phyloP scores from a whole-genome alignment of 2,797 vertebrate species.

The Enteromius treurensis region DNA sequence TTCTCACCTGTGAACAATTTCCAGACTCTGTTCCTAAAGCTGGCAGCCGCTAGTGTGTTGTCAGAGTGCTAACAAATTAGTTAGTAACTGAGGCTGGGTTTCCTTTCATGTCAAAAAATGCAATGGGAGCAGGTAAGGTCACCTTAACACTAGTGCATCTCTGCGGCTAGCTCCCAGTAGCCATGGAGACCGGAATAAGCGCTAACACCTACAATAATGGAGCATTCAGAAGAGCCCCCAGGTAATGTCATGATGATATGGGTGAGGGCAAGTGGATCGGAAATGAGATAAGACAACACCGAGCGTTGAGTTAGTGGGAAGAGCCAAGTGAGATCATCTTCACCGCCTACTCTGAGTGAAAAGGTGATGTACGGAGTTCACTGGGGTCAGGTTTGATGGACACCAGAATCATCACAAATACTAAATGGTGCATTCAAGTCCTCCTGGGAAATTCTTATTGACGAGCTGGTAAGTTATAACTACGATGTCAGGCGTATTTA shows the following conservation, averaged over 20 bases:
- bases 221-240: slow-evolving; percentile 58
- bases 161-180: slow-evolving; percentile 55
- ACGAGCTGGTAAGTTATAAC: neutral
- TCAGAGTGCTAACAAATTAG: slow-evolving; percentile 41
- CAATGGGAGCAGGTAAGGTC: slow-evolving; percentile 42
- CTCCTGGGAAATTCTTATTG: neutral
- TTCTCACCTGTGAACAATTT: slow-evolving; percentile 67
- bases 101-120: slow-evolving; percentile 49
- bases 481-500: neutral
- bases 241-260: slow-evolving; percentile 57
- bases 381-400: neutral
- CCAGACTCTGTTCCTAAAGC: slow-evolving; percentile 36
- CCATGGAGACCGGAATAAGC: slow-evolving; percentile 62
- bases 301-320: slow-evolving; percentile 36
- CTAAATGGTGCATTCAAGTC: neutral
- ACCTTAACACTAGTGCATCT: slow-evolving; percentile 52
- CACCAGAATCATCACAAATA: neutral
- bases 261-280: slow-evolving; percentile 59
- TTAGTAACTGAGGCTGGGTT: slow-evolving; percentile 32
- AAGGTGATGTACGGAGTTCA: neutral
- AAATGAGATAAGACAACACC: slow-evolving; percentile 36
- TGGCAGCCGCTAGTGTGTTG: slow-evolving; percentile 36
- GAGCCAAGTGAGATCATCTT: slow-evolving; percentile 25
- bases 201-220: slow-evolving; percentile 50
- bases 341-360: neutral